phyloP scores from a whole-genome alignment of 1,140 invertebrate genomes.

The Tetragnatha versicolor region DNA sequence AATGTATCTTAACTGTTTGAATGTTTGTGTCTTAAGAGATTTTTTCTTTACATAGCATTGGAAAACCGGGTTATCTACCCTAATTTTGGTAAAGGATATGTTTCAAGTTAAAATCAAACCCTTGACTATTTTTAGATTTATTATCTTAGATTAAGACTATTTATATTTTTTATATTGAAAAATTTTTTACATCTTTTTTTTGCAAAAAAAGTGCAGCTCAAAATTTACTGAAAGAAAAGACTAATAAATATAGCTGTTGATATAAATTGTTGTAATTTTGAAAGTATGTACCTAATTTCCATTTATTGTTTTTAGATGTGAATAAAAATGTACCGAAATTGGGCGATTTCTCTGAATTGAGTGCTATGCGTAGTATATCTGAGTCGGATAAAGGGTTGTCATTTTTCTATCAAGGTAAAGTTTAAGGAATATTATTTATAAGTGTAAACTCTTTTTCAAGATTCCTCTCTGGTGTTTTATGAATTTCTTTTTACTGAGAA shows the following conservation, averaged over 20 bases:
- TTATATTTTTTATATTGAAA: too few species aligned
- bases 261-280: background rate
- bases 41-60: background rate
- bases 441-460: background rate
- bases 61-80: too few species aligned
- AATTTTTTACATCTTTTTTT: too few species aligned
- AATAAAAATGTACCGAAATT: background rate
- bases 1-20: background rate
- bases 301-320: background rate
- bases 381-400: constrained; percentile 2
- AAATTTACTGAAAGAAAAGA: background rate
- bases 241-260: background rate
- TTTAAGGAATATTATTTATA: background rate
- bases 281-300: background rate
- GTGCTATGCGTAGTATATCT: background rate
- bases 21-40: background rate
- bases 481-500: background rate
- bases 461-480: background rate
- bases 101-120: too few species aligned
- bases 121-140: too few species aligned
- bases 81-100: too few species aligned
- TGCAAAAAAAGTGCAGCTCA: too few species aligned
- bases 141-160: too few species aligned
- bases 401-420: constrained; percentile 41
- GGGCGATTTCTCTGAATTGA: background rate